Conservation (phyloP, 53 echinoderm and acorn worm genomes). For the Holothuria scabra region DNA sequence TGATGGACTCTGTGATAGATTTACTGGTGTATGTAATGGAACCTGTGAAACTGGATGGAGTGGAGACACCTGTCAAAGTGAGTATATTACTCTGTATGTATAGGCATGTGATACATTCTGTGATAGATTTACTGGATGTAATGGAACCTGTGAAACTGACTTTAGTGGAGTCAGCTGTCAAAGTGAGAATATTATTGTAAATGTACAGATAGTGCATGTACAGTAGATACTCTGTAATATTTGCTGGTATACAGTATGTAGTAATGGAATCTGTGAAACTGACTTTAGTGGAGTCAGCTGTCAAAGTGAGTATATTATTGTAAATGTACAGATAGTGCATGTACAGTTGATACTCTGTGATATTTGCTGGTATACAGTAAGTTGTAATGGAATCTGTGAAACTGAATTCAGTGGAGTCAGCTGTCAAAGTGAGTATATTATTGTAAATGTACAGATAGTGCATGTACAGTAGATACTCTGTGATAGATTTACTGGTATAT, state of each 20-base stretch:
- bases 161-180: neutral
- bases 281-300: neutral
- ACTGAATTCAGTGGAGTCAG: neutral
- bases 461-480: neutral
- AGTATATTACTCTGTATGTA: neutral
- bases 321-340: neutral
- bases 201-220: too few relatives aligned
- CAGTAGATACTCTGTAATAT: neutral
- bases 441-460: neutral
- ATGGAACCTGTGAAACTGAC: slow-evolving; percentile 1
- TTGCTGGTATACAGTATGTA: neutral
- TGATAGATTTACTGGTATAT: neutral
- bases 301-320: neutral
- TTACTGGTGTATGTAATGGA: neutral
- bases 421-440: neutral
- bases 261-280: neutral
- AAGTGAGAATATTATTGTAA: neutral
- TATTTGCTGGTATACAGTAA: neutral
- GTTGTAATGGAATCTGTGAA: slow-evolving; percentile 4
- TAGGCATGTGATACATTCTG: neutral
- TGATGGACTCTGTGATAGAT: neutral
- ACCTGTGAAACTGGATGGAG: slow-evolving; percentile 15
- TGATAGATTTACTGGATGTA: neutral
- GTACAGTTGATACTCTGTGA: neutral
- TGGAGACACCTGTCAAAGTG: neutral